Evolutionary conservation across 1,140 invertebrate species (phyloP), one percentile per base, ranked within the genome.

Genomic region (Eriocheir sinensis): DNA sequence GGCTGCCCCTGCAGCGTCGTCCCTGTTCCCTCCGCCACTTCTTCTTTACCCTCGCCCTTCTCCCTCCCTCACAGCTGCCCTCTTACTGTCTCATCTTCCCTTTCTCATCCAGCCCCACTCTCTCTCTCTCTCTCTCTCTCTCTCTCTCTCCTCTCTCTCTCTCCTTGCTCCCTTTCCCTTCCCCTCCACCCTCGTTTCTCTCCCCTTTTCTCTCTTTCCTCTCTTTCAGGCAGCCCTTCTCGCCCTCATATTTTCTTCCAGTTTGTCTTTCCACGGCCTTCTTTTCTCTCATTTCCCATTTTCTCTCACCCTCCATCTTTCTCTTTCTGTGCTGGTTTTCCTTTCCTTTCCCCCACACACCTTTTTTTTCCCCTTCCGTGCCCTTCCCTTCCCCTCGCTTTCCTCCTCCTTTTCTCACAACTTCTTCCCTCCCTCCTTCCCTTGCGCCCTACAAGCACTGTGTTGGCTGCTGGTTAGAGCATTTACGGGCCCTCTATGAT

Each of bases 111-210:
- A 27, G 27, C 34, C 53, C 36, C 53, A 27, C 53, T 72, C 53
- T 72, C 17, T 34, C 34, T 53, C 53, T 60, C 44, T 72, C 89
- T 38, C 27, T 38, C 89, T 53, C 53, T 53, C 53, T 60, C 34
- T 91, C 41, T 36, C 53, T 53, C 89, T 91, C 53, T 86, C 83
- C 83, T 21, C 83, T 86, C 27, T 86, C 27, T 86, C 83, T 32
- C n/a, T 86, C 83, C 12, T 72, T 17, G 32, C 40, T 41, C 40
- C 2, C 40, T n/a, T 12, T 8, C 40, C 36, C 27, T 38, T 83
- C 83, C 27, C 27, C 34, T n/a, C 36, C 6, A 30, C 83, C 3
- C 2, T 41, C 40, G 2, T 34, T 86, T 30, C 32, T 30, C 32
- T 30, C 32, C 81, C 15, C 30, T 85, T 3, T 15, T 32, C 32